phyloP scores from a whole-genome alignment of 92 coral and sea anemone genomes.

The Scolanthus callimorphus region DNA sequence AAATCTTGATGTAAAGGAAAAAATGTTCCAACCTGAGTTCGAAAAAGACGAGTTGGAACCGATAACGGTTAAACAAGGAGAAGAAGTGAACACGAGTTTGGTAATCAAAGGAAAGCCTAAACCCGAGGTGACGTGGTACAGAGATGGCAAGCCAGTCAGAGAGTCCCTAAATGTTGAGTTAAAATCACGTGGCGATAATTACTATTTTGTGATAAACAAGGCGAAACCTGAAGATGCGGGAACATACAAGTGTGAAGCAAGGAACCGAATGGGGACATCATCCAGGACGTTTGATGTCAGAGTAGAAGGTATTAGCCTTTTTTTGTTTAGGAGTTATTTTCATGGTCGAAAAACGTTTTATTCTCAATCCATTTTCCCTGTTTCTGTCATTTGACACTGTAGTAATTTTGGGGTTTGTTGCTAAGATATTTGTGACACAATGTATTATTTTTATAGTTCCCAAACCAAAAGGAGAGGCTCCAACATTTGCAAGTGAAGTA shows the following conservation, averaged over 20 bases:
- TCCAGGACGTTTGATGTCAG: conserved; percentile 36
- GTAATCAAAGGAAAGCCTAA: conserved; percentile 41
- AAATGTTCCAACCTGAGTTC: conserved; percentile 57
- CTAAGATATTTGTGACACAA: too few species aligned
- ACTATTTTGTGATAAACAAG: conserved; percentile 28
- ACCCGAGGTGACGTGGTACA: conserved; percentile 53
- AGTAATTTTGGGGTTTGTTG: too few species aligned
- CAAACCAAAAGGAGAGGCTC: conserved; percentile 56
- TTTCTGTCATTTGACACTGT: too few species aligned
- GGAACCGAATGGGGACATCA: conserved; percentile 42
- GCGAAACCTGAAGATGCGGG: conserved; percentile 52
- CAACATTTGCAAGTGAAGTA: conserved; percentile 51
- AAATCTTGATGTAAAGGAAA: conserved; percentile 69
- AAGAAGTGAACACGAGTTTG: conserved; percentile 18
- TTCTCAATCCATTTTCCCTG: too few species aligned
- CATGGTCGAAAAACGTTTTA: too few species aligned
- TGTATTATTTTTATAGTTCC: conserved; percentile 29
- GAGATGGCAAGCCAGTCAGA: conserved; percentile 38
- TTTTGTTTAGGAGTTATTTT: too few species aligned
- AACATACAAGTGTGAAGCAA: conserved; percentile 60
- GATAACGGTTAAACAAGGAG: conserved; percentile 44
- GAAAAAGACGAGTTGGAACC: conserved; percentile 33
- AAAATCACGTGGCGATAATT: conserved; percentile 31
- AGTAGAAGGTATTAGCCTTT: conserved; percentile 23
- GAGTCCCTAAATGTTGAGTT: conserved; percentile 33